Evolutionary conservation across 37 sponge, comb jelly and placozoan genomes (phyloP).

Genomic region (Theonella swinhoei): DNA sequence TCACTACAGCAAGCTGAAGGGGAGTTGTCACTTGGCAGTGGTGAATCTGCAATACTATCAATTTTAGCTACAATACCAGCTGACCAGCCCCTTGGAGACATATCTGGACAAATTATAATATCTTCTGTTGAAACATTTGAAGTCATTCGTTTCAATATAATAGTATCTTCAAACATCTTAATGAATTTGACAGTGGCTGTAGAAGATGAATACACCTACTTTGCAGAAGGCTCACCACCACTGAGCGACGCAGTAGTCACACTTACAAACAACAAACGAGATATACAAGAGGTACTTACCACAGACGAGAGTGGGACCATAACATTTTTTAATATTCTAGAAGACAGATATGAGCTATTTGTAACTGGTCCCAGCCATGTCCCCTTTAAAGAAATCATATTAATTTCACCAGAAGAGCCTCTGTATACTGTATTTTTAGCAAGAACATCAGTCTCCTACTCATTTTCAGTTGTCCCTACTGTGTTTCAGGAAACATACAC

Average conservation of each 20-base stretch:
- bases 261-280: constrained; percentile 7
- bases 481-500: constrained; percentile 33
- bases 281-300: constrained; percentile 2
- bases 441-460: constrained; percentile 39
- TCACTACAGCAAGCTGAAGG: background rate
- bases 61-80: background rate
- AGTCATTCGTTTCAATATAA: constrained; percentile 1
- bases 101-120: constrained; percentile 11
- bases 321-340: constrained; percentile 29
- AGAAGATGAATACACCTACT: constrained; percentile 51
- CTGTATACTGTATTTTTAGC: constrained; percentile 23
- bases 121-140: constrained; percentile 5
- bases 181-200: constrained; percentile 39
- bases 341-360: constrained; percentile 37
- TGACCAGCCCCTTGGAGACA: constrained; percentile 17
- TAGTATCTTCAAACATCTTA: constrained; percentile 24
- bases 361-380: constrained; percentile 27
- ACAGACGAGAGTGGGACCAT: constrained; percentile 23
- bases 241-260: constrained; percentile 29
- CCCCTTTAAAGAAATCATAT: background rate
- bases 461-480: constrained; percentile 30
- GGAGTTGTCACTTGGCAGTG: constrained; percentile 7
- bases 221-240: constrained; percentile 36
- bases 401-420: constrained; percentile 13
- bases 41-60: constrained; percentile 30